Base-by-base conservation (phyloP, 2,888 invertebrate genomes). In the Drosophila phalerata region DNA sequence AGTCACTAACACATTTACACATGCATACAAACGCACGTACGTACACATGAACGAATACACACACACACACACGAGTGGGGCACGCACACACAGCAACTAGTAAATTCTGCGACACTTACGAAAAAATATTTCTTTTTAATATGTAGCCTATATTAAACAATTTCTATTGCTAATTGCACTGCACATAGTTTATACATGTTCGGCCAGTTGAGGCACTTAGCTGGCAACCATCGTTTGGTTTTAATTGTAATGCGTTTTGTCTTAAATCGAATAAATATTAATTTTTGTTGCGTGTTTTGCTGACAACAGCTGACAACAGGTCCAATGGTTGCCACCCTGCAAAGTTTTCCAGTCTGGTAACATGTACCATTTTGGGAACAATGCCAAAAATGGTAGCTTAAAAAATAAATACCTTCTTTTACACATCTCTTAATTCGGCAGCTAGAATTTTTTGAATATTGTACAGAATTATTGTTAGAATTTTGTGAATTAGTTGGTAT, bases 61-160 rank as follows among this genome's bases (percentile, higher is more conserved):
- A 76, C 49, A 77, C 57, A 61, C 64, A 74, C 51, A 68, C 47
- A 74, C 69, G 75, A 69, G 65, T 74, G 75, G 67, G 67, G 78
- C 81, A 73, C 81, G 72, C 88, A 81, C 80, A 84, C 80, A 88
- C 85, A 85, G 85, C 85, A 88, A 85, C 85, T 85, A 86, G 85
- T 85, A 85, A 86, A 78, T 88, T 88, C 88, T 82, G 88, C 87
- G 79, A 80, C 83, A 79, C 86, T 83, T 83, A 88, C 69, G 86
- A 83, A 85, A 80, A 82, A 71, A 67, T 73, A 70, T 81, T 65
- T n/a, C n/a, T 81, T 77, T 66, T 62, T 69, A 56, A 58, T 66
- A 53, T 72, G 58, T 63, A 56, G 57, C 28, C 28, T 68, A 63
- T 52, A 53, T 65, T 73, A 85, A 75, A 63, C 66, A 76, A 70